phyloP scores from a whole-genome alignment of 2,113 vertebrate species.

The Ochotona princeps region DNA sequence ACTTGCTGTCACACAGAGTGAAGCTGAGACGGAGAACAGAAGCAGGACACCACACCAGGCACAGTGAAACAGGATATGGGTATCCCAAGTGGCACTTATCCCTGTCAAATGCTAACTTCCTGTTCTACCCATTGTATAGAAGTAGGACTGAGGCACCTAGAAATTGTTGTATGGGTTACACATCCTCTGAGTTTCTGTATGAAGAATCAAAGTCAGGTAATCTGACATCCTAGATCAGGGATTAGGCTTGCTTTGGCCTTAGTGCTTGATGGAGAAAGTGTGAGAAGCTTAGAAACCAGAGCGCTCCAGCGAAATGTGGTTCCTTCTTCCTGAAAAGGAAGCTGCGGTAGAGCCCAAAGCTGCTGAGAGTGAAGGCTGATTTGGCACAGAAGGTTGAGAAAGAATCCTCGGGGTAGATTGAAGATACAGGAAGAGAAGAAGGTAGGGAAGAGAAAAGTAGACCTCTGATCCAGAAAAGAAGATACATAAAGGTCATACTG shows the following conservation, averaged over 20 bases:
- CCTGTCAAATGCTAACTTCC: no score
- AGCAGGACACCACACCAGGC: no score
- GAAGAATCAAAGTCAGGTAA: neutral
- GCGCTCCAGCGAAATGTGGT: neutral
- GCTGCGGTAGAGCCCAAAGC: neutral
- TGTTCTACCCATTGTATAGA: neutral
- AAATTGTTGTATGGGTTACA: neutral
- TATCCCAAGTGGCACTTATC: no score
- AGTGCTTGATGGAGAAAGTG: neutral
- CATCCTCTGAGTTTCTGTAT: neutral
- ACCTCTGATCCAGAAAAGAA: neutral
- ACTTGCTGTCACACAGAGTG: no score
- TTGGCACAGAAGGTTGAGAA: neutral
- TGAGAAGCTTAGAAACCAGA: neutral
- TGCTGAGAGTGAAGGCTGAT: neutral
- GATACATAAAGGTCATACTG: neutral
- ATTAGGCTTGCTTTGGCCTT: neutral
- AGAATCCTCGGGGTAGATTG: neutral
- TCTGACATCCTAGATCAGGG: neutral
- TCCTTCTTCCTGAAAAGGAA: neutral
- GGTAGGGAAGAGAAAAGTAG: neutral
- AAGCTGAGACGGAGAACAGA: no score
- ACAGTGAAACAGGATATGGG: no score
- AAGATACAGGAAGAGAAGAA: neutral
- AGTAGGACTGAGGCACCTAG: neutral